Evolutionary conservation across 2,113 vertebrate species (phyloP).

Genomic region (Corydoras maculifer): DNA sequence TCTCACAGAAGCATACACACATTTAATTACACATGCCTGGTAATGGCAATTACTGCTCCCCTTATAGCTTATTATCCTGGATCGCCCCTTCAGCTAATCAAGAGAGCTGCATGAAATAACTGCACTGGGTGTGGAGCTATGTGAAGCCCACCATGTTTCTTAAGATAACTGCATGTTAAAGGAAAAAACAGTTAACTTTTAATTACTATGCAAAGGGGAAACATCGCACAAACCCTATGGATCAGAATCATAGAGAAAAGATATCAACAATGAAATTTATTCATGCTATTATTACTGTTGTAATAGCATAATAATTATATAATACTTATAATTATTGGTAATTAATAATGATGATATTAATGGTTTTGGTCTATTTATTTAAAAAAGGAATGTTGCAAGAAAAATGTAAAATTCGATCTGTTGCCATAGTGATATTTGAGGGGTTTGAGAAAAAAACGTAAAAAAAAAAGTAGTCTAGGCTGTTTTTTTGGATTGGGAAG

Average conservation of each 20-base stretch:
- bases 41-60: conserved; percentile 25
- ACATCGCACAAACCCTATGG: conserved; percentile 82
- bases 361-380: too few relatives aligned
- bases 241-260: conserved; percentile 53
- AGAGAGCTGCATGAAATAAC: conserved; percentile 81
- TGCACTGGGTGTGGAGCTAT: conserved; percentile 64
- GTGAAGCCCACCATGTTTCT: conserved; percentile 58
- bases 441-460: conserved; percentile 4
- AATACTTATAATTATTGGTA: too few relatives aligned
- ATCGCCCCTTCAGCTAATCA: conserved; percentile 58
- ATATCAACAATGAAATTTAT: conserved; percentile 37
- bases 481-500: conserved; percentile 8
- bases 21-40: conserved; percentile 38
- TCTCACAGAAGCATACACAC: not conserved
- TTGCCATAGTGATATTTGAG: conserved; percentile 33
- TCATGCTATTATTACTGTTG: conserved; percentile 30
- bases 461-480: conserved; percentile 16
- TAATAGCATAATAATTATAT: too few relatives aligned
- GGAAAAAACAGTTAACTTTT: conserved; percentile 72
- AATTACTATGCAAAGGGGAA: conserved; percentile 97
- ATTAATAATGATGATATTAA: too few relatives aligned
- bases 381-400: conserved; percentile 38
- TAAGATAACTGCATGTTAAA: conserved; percentile 86
- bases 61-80: conserved; percentile 31
- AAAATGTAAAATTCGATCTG: conserved; percentile 36